These are phyloP conservation scores for Eupeodes luniger DNA, from an alignment of 2,888 invertebrate genomes.

Conservation along the genomic window DNA sequence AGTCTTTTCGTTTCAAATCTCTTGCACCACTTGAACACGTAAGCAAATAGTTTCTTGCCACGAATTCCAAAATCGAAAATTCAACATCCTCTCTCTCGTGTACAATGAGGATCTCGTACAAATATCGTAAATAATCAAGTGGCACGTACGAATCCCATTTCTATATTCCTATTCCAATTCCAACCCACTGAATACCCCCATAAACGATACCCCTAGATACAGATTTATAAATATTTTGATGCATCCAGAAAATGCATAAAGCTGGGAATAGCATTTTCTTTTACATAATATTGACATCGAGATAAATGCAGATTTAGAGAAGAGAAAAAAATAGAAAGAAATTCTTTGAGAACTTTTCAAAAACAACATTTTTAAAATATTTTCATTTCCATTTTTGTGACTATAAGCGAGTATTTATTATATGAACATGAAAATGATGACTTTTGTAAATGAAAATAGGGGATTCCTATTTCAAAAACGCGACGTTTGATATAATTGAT, in stretches of 20 bases:
- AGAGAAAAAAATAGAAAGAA: neutral
- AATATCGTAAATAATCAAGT: slow-evolving; percentile 72
- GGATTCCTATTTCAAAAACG: slow-evolving; percentile 15
- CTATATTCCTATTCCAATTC: neutral
- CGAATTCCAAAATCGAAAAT: slow-evolving; percentile 68
- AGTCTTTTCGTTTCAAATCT: slow-evolving; percentile 15
- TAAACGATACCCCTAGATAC: neutral
- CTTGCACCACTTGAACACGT: slow-evolving; percentile 68
- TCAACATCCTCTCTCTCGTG: slow-evolving; percentile 32
- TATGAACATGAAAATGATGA: slow-evolving; percentile 15
- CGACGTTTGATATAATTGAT: slow-evolving; percentile 21
- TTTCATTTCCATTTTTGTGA: slow-evolving; percentile 5
- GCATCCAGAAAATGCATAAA: slow-evolving; percentile 59
- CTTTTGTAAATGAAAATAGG: slow-evolving; percentile 18
- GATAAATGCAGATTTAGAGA: slow-evolving; percentile 15
- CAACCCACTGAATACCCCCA: neutral
- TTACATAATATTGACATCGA: neutral
- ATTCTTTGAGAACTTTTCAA: slow-evolving; percentile 6
- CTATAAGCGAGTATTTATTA: neutral
- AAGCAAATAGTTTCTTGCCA: slow-evolving; percentile 71
- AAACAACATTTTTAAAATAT: slow-evolving; percentile 40
- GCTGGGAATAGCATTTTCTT: slow-evolving; percentile 7
- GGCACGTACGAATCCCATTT: slow-evolving; percentile 66
- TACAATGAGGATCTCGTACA: slow-evolving; percentile 39
- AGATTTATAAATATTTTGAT: slow-evolving; percentile 53